phyloP scores from a whole-genome alignment of 35 echinoderm and acorn worm genomes.

The Heliocidaris tuberculata region DNA sequence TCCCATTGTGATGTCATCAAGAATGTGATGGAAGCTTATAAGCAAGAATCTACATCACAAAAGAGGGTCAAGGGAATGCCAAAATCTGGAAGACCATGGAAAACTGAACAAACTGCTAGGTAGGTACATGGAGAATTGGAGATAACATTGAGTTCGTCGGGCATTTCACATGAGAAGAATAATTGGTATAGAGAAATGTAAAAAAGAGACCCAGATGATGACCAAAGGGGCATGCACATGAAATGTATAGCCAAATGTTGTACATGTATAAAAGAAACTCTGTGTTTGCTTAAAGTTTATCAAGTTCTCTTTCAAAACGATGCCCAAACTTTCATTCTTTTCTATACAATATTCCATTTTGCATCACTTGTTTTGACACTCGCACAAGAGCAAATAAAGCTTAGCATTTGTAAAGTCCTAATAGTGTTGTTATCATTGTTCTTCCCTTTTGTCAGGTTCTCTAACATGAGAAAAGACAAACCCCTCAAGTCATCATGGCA shows the following conservation, averaged over 20 bases:
- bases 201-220: neutral
- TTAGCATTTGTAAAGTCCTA: neutral
- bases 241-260: no score
- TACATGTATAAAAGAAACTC: neutral
- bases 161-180: neutral
- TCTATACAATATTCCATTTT: neutral
- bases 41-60: neutral
- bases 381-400: neutral
- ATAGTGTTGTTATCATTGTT: neutral
- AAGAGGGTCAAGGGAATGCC: conserved; percentile 6
- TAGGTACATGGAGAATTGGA: neutral
- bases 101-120: conserved; percentile 41
- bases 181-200: neutral
- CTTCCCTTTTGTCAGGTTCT: conserved; percentile 59
- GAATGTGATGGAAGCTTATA: conserved; percentile 19
- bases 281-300: neutral
- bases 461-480: conserved; percentile 76
- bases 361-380: neutral
- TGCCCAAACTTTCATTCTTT: neutral
- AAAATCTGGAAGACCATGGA: conserved; percentile 30
- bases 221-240: neutral
- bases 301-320: neutral
- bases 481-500: conserved; percentile 78
- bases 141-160: neutral
- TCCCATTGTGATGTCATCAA: neutral